Evolutionary conservation across 2,113 vertebrate genomes (phyloP), one percentile per base, ranked within the genome.

Genomic region (Menidia beryllina): DNA sequence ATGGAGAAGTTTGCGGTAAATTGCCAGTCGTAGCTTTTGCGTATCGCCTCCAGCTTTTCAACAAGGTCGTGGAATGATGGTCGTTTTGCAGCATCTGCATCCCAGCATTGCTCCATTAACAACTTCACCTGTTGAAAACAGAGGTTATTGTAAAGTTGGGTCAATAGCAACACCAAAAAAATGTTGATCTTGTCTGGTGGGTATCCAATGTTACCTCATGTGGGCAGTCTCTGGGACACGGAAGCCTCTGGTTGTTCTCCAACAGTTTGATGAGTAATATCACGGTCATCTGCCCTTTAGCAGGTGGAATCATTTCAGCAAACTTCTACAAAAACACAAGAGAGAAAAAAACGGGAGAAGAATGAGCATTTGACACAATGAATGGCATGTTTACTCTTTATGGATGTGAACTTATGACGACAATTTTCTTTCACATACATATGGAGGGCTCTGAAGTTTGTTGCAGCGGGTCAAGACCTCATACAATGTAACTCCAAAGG

Each of bases 401-500:
- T 11, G 54, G 1, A 36, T 52, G 7, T 19, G 52, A 55, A 61
- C 20, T 25, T n/a, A 38, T 45, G 20, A 23, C 49, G 10, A 3
- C 45, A 6, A 7, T 12, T 1, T 36, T 36, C 34, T 43, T 21
- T 34, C 19, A 73, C 93, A 61, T 91, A 98, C 97, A 26, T 14
- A 51, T 0, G 95, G 96, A 6, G 97, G 97, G 67, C 94, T 96
- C 68, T 94, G 94, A 0, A 69, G 85, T 23, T 75, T 51, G 8
- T 96, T 94, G 49, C 97, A 97, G 76, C 81, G 88, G 0, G 96
- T 98, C 60, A 98, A 85, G 54, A 98, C 94, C 89, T 98, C 97
- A 47, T 97, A 98, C 10, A 98, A 82, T 0, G 96, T 96, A 6
- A 98, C 96, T 1, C 96, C 97, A 4, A 98, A 98, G 1, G 96